phyloP scores from a whole-genome alignment of 2,113 vertebrate genomes.

The Cercopithecus mona region DNA sequence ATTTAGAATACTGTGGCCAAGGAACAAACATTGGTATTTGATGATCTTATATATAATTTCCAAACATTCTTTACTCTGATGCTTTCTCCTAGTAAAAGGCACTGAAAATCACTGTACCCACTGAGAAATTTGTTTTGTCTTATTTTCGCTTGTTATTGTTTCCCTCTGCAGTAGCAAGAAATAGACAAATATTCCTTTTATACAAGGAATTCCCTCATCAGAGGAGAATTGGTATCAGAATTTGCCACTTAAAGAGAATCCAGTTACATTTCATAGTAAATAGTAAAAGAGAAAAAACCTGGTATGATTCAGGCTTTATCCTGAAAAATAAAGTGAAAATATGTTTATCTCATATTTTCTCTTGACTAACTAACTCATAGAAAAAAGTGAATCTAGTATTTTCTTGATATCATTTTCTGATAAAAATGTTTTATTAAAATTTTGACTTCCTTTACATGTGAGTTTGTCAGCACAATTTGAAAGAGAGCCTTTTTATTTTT shows the following conservation, averaged over 20 bases:
- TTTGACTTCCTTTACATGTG: background rate
- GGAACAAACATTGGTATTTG: background rate
- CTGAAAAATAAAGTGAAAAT: slow-evolving; percentile 1
- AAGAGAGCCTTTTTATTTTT: background rate
- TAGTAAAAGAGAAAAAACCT: background rate
- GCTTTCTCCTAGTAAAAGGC: background rate
- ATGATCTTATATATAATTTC: background rate
- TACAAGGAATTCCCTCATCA: background rate
- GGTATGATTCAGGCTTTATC: background rate
- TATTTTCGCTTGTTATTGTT: slow-evolving; percentile 1
- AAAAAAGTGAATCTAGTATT: slow-evolving; percentile 9
- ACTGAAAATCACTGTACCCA: background rate
- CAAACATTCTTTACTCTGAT: background rate
- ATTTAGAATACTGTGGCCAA: background rate
- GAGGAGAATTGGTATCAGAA: background rate
- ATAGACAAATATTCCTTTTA: background rate
- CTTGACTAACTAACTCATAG: background rate
- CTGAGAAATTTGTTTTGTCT: background rate
- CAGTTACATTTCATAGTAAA: background rate
- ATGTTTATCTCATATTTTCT: background rate
- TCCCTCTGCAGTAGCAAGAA: background rate
- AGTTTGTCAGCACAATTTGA: background rate
- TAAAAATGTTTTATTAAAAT: background rate
- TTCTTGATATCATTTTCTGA: background rate
- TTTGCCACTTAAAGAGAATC: background rate